phyloP scores from a whole-genome alignment of 2,797 vertebrate genomes.

The Trematomus bernacchii region DNA sequence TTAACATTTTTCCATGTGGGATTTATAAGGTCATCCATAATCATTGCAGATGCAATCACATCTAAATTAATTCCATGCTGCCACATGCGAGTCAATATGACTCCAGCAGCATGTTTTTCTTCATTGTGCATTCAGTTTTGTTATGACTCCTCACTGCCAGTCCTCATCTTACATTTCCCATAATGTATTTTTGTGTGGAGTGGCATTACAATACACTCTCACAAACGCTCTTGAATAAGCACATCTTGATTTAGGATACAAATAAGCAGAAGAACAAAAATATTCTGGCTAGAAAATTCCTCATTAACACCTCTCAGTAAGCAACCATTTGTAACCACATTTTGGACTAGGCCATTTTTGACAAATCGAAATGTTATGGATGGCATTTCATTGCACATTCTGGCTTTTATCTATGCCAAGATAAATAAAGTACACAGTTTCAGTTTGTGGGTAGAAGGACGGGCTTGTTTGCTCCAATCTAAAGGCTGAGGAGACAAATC shows the following conservation, averaged over 20 bases:
- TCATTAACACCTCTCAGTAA: background rate
- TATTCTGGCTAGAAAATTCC: background rate
- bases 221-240: background rate
- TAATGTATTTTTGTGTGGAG: background rate
- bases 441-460: background rate
- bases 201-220: background rate
- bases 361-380: background rate
- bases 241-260: background rate
- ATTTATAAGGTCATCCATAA: slow-evolving; percentile 62
- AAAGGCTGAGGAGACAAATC: background rate
- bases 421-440: background rate
- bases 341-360: background rate
- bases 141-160: background rate
- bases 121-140: slow-evolving; percentile 10
- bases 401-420: background rate
- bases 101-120: slow-evolving; percentile 2
- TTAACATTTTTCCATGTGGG: slow-evolving; percentile 48
- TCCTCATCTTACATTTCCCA: background rate
- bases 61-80: slow-evolving; percentile 25
- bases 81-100: background rate
- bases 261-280: background rate
- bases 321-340: background rate
- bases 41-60: slow-evolving; percentile 44
- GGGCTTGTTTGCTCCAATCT: background rate
- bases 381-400: background rate